Conservation (phyloP, 1,140 invertebrate genomes). For the Drosophila bocqueti region DNA sequence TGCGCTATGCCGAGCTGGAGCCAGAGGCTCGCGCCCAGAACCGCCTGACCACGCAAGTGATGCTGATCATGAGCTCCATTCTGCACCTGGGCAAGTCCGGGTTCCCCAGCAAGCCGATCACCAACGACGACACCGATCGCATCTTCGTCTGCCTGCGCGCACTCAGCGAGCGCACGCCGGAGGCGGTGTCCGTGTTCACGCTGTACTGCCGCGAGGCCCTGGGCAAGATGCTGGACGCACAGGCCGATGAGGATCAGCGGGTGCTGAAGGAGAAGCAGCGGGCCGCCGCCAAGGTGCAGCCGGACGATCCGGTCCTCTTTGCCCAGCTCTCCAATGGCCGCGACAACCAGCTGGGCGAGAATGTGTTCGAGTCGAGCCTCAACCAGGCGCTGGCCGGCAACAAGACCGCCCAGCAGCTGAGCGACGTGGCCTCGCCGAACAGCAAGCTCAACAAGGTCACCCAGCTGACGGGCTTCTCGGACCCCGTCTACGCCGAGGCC, state of each 20-base stretch:
- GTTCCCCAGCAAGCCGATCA: constrained; percentile 91
- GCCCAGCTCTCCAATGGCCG: constrained; percentile 91
- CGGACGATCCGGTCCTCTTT: constrained; percentile 95
- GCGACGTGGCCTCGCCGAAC: constrained; percentile 86
- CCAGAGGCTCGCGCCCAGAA: constrained; percentile 86
- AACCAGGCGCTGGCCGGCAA: constrained; percentile 94
- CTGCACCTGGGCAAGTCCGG: constrained; percentile 93
- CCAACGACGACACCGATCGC: constrained; percentile 97
- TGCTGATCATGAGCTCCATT: constrained; percentile 95
- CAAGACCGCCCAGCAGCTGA: constrained; percentile 84
- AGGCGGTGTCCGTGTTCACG: constrained; percentile 92
- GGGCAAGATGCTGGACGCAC: constrained; percentile 93
- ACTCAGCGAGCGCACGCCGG: constrained; percentile 90
- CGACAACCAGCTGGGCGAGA: constrained; percentile 91
- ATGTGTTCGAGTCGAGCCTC: constrained; percentile 98
- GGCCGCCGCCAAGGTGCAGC: constrained; percentile 90
- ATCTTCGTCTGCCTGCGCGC: constrained; percentile 93
- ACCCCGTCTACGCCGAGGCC: constrained; percentile 99
- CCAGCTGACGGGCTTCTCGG: constrained; percentile 99
- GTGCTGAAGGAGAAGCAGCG: constrained; percentile 89
- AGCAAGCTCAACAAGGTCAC: constrained; percentile 95
- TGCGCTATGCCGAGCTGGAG: constrained; percentile 86
- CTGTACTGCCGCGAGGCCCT: constrained; percentile 92
- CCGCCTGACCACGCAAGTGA: constrained; percentile 92
- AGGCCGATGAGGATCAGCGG: constrained; percentile 87